Conservation (phyloP, 2,888 invertebrate genomes). For the Syritta pipiens region DNA sequence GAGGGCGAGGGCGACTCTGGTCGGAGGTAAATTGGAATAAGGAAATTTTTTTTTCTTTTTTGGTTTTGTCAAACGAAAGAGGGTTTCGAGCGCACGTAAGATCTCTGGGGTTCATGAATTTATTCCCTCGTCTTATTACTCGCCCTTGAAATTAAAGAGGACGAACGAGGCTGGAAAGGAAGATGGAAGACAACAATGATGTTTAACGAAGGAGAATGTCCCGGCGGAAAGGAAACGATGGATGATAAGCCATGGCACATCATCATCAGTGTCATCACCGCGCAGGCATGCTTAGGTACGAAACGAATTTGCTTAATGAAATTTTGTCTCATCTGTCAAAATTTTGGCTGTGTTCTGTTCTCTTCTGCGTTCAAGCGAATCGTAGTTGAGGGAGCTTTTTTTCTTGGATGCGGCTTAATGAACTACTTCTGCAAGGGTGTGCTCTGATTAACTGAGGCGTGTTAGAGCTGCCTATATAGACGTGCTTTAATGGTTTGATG, state of each 20-base stretch:
- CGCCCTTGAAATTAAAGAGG: constrained; percentile 36
- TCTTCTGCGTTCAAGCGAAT: no score
- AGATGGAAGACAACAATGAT: not conserved
- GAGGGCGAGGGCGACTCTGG: constrained; percentile 20
- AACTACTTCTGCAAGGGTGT: no score
- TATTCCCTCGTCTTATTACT: constrained; percentile 69
- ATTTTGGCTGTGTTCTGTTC: not conserved
- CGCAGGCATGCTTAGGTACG: constrained; percentile 20
- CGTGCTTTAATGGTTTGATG: no score
- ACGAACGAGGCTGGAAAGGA: not conserved
- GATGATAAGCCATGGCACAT: constrained; percentile 59
- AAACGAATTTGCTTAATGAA: constrained; percentile 55
- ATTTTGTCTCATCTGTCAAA: constrained; percentile 51
- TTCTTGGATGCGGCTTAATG: no score
- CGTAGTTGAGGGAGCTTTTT: no score
- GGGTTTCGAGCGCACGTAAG: constrained; percentile 38
- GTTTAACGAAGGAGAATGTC: constrained; percentile 31
- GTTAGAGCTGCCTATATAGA: no score
- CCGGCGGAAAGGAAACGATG: constrained; percentile 17
- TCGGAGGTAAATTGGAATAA: constrained; percentile 53
- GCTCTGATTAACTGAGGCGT: no score
- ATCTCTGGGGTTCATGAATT: constrained; percentile 63
- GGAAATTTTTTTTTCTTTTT: constrained; percentile 2
- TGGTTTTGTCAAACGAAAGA: constrained; percentile 9
- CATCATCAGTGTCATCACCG: constrained; percentile 52